phyloP scores from a whole-genome alignment of 53 echinoderm and acorn worm species.

The Actinopyga echinites region DNA sequence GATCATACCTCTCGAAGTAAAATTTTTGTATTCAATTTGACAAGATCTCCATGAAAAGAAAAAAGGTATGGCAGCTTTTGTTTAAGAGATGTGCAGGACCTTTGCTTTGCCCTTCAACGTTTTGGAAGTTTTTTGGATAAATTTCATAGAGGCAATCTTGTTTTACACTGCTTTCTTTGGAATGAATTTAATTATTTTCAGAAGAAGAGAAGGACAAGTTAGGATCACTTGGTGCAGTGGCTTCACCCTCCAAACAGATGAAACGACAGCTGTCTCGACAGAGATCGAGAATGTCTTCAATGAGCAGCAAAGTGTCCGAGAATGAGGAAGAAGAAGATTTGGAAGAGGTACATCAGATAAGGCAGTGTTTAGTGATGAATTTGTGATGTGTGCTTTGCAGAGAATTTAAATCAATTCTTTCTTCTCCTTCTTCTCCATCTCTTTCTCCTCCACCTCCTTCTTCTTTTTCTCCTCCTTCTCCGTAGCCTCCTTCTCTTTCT shows the following conservation, averaged over 20 bases:
- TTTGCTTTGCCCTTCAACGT: too few relatives aligned
- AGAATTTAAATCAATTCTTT: too few relatives aligned
- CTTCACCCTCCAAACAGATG: conserved; percentile 33
- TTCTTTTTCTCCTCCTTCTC: not conserved
- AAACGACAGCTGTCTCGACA: conserved; percentile 43
- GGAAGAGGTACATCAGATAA: conserved; percentile 23
- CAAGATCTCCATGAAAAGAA: too few relatives aligned
- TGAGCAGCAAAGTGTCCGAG: conserved; percentile 18
- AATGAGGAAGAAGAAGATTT: not conserved
- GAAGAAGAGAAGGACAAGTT: conserved; percentile 10
- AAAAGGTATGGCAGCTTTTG: too few relatives aligned
- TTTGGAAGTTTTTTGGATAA: too few relatives aligned
- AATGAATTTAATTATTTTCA: not conserved
- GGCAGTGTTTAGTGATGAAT: too few relatives aligned
- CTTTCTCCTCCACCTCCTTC: not conserved
- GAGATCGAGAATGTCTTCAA: conserved; percentile 46
- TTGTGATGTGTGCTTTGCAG: too few relatives aligned
- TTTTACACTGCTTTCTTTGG: too few relatives aligned
- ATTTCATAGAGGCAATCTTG: too few relatives aligned
- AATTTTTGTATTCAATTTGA: too few relatives aligned
- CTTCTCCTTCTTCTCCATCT: not conserved
- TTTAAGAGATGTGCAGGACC: too few relatives aligned
- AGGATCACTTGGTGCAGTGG: not conserved
- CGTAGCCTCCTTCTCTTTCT: not conserved
- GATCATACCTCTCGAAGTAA: too few relatives aligned